These are phyloP conservation scores for Stenodema calcarata DNA, from an alignment of 2,888 invertebrate species.

Conservation along the genomic window DNA sequence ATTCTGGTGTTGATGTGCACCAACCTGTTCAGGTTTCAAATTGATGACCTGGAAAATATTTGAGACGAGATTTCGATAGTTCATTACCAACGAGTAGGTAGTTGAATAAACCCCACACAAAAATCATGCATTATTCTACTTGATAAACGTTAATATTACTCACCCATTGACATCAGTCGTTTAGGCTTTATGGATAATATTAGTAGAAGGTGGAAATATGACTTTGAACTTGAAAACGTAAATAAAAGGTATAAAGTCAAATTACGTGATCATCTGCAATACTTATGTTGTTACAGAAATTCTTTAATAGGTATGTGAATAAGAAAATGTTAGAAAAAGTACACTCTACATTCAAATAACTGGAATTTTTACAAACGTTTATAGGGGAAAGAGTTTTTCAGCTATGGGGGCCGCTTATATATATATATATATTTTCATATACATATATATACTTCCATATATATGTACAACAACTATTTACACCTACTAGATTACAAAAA, in stretches of 20 bases:
- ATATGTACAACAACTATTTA: conserved; percentile 59
- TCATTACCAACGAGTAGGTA: neutral
- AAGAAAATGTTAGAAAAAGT: conserved; percentile 17
- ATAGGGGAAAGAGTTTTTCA: conserved; percentile 20
- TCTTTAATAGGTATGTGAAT: neutral
- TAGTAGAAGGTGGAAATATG: neutral
- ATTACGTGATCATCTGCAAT: neutral
- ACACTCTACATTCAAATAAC: conserved; percentile 35
- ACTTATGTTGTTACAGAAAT: neutral
- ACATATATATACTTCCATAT: neutral
- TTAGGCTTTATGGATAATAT: neutral
- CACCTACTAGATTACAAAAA: conserved; percentile 57
- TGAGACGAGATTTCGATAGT: neutral
- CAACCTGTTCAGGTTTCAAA: neutral
- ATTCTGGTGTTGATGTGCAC: neutral
- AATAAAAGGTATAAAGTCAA: neutral
- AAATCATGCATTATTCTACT: neutral
- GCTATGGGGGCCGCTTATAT: conserved; percentile 34
- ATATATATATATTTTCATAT: too few species aligned
- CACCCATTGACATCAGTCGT: neutral
- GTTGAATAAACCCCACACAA: neutral
- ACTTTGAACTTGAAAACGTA: neutral
- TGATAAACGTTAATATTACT: neutral
- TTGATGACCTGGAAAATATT: neutral
- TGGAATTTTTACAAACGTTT: conserved; percentile 37